A percentile compares a stretch with the other conserved stretches of the same genome.
Conservation (phyloP, 2,888 invertebrate genomes). For the Cotesia congregata region DNA sequence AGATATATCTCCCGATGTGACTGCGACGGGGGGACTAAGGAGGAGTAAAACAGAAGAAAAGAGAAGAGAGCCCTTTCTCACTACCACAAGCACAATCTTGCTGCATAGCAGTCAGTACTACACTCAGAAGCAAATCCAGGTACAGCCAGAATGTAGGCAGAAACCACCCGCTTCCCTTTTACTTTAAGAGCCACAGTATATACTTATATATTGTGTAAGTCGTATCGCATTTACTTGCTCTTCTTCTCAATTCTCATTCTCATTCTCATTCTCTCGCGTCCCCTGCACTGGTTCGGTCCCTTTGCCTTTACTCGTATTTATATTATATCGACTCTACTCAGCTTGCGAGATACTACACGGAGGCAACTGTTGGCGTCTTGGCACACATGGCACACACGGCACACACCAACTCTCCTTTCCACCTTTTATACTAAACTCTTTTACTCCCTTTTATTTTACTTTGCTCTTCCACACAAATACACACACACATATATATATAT, state of each 20-base stretch:
- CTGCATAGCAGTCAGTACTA: no score
- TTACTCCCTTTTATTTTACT: slow-evolving; percentile 31
- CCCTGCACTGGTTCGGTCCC: slow-evolving; percentile 33
- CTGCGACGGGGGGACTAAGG: not conserved
- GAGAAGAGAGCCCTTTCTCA: slow-evolving; percentile 42
- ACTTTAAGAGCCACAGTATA: not conserved
- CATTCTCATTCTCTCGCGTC: slow-evolving; percentile 29
- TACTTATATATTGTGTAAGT: not conserved
- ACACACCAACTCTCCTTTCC: slow-evolving; percentile 32
- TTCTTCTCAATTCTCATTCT: not conserved
- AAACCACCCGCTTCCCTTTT: not conserved
- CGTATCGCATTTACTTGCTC: slow-evolving; percentile 12
- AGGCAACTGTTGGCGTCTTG: not conserved
- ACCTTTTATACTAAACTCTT: slow-evolving; percentile 48
- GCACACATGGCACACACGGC: not conserved
- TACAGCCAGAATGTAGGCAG: not conserved
- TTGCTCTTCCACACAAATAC: slow-evolving; percentile 10
- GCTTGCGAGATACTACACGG: not conserved
- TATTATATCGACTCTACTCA: slow-evolving; percentile 34
- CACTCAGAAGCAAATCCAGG: slow-evolving; percentile 10
- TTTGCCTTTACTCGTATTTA: slow-evolving; percentile 29
- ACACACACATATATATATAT: no score
- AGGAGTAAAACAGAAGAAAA: not conserved
- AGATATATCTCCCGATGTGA: slow-evolving; percentile 61
- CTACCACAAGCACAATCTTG: slow-evolving; percentile 35